Evolutionary conservation across 2,888 invertebrate genomes (phyloP).

Genomic region (Galeruca laticollis): DNA sequence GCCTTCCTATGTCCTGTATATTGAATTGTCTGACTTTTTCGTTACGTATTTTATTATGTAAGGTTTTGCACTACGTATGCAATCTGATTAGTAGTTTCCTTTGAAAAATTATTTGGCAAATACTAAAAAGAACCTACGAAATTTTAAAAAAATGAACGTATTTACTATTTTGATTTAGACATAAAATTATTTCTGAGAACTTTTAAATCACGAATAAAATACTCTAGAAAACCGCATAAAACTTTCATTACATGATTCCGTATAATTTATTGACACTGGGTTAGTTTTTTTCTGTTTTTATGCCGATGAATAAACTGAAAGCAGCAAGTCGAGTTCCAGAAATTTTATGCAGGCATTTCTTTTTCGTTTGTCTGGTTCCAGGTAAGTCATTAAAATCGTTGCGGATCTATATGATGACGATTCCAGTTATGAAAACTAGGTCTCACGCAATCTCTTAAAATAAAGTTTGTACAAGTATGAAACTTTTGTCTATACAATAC

Average conservation of each 20-base stretch:
- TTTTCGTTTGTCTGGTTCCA: neutral
- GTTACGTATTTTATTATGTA: too few relatives aligned
- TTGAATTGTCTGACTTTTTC: too few relatives aligned
- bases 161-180: slow-evolving; percentile 3
- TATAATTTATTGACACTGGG: neutral
- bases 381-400: neutral
- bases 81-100: too few relatives aligned
- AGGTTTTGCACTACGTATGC: too few relatives aligned
- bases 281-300: neutral
- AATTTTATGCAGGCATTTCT: neutral
- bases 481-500: too few relatives aligned
- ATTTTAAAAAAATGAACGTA: too few relatives aligned
- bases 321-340: neutral
- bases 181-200: neutral
- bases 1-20: too few relatives aligned
- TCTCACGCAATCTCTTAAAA: neutral
- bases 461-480: too few relatives aligned
- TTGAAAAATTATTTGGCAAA: too few relatives aligned
- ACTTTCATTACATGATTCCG: neutral
- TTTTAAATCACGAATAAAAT: neutral
- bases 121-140: too few relatives aligned
- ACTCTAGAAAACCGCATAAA: slow-evolving; percentile 7
- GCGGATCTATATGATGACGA: neutral
- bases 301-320: neutral
- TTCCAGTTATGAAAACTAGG: neutral